phyloP scores from a whole-genome alignment of 1,140 invertebrate genomes.

The Agrypnia vestita region DNA sequence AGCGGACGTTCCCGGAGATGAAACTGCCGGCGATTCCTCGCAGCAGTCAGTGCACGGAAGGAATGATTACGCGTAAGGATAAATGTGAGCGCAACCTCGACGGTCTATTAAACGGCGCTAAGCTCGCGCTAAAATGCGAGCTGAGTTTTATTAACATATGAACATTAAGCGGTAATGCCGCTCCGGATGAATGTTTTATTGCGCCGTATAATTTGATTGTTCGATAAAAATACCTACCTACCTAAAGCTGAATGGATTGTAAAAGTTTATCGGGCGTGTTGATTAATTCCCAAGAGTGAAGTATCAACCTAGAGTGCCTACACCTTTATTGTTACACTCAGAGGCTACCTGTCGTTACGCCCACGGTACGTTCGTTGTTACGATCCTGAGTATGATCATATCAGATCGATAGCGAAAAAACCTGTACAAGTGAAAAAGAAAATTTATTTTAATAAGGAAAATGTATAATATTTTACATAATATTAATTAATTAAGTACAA shows the following conservation, averaged over 20 bases:
- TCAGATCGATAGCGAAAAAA: no score
- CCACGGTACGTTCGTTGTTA: no score
- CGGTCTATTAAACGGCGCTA: slow-evolving; percentile 39
- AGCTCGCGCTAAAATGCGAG: slow-evolving; percentile 14
- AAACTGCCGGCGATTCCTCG: slow-evolving; percentile 2
- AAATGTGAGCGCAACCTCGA: slow-evolving; percentile 21
- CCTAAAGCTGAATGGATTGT: background rate
- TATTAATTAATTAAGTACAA: no score
- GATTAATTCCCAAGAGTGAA: slow-evolving; percentile 16
- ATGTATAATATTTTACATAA: no score
- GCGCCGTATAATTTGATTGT: slow-evolving; percentile 37
- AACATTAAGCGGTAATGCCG: slow-evolving; percentile 9
- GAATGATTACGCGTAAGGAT: background rate
- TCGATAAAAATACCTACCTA: slow-evolving; percentile 7
- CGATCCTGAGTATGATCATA: no score
- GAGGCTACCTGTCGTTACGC: no score
- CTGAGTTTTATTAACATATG: slow-evolving; percentile 36
- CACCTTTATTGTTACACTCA: no score
- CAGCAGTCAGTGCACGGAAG: background rate
- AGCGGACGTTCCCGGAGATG: slow-evolving; percentile 23
- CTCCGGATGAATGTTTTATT: slow-evolving; percentile 14
- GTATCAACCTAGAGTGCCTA: no score
- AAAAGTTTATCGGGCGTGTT: slow-evolving; percentile 2
- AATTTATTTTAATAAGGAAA: no score
- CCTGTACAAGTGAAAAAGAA: no score